Percentiles rank a stretch among this genome's conserved stretches.
Evolutionary conservation across 2,113 vertebrate genomes (phyloP).

Genomic region (Sigmodon hispidus): DNA sequence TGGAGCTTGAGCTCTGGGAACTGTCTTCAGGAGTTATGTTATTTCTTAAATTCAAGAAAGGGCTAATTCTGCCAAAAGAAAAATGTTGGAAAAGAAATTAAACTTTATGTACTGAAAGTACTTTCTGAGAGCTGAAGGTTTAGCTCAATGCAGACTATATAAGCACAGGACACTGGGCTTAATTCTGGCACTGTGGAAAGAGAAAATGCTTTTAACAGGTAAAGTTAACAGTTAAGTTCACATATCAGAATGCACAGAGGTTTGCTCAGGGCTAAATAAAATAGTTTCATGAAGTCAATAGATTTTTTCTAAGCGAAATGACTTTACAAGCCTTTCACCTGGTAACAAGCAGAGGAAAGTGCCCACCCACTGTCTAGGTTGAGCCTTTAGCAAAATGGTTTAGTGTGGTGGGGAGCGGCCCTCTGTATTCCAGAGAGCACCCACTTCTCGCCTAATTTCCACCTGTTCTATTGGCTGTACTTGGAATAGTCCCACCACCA

Average conservation of each 20-base stretch:
- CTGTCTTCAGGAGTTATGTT: background rate
- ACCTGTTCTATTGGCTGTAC: background rate
- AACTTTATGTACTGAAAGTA: background rate
- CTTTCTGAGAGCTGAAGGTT: background rate
- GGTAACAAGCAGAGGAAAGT: background rate
- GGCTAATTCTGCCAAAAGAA: conserved; percentile 20
- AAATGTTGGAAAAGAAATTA: background rate
- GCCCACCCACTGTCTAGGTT: background rate
- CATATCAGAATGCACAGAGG: background rate
- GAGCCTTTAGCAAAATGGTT: background rate
- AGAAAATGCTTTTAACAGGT: background rate
- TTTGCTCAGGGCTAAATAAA: conserved; percentile 33
- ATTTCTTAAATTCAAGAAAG: conserved; percentile 40
- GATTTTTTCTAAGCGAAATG: background rate
- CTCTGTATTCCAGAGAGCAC: background rate
- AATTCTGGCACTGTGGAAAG: background rate
- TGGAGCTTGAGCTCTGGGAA: background rate
- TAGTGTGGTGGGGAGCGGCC: background rate
- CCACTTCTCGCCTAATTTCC: background rate
- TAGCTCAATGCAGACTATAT: background rate
- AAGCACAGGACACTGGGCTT: background rate
- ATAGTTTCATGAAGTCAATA: background rate
- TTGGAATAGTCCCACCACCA: background rate
- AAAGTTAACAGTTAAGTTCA: background rate
- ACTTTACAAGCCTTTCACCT: background rate